Conservation (phyloP, 2,113 vertebrate species). For the Abramis brama region DNA sequence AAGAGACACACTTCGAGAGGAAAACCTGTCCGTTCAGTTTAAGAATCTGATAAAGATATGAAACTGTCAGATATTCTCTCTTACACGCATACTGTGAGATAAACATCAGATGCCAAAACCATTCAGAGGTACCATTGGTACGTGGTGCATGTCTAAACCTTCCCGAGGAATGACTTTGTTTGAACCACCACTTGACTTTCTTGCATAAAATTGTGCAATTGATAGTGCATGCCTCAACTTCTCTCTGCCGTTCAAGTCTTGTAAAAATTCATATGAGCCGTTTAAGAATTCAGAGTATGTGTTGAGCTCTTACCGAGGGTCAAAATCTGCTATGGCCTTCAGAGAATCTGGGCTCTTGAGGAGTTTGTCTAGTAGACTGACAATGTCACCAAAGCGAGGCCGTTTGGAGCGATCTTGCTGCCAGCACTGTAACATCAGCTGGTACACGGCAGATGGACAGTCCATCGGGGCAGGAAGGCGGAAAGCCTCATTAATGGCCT, state of each 20-base stretch:
- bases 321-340: slow-evolving; percentile 91
- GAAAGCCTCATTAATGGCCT: slow-evolving; percentile 95
- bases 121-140: not conserved
- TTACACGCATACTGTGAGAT: slow-evolving; percentile 36
- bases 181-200: not conserved
- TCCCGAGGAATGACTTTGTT: slow-evolving; percentile 13
- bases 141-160: slow-evolving; percentile 21
- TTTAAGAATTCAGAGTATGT: slow-evolving; percentile 8
- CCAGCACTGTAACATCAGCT: slow-evolving; percentile 98
- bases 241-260: not conserved
- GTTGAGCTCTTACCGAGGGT: slow-evolving; percentile 85
- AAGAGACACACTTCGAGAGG: not conserved
- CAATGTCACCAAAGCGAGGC: slow-evolving; percentile 89
- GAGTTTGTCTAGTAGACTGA: slow-evolving; percentile 95
- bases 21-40: slow-evolving; percentile 57
- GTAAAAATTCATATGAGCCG: not conserved
- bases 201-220: not conserved
- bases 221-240: slow-evolving; percentile 4
- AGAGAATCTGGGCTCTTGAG: slow-evolving; percentile 91
- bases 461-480: slow-evolving; percentile 93
- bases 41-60: slow-evolving; percentile 51
- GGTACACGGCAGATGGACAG: slow-evolving; percentile 93
- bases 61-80: slow-evolving; percentile 2
- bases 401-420: slow-evolving; percentile 89
- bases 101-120: slow-evolving; percentile 18